Evolutionary conservation across 2,113 vertebrate species (phyloP), one percentile per base, ranked within the genome.

Genomic region (Percina caprodes): DNA sequence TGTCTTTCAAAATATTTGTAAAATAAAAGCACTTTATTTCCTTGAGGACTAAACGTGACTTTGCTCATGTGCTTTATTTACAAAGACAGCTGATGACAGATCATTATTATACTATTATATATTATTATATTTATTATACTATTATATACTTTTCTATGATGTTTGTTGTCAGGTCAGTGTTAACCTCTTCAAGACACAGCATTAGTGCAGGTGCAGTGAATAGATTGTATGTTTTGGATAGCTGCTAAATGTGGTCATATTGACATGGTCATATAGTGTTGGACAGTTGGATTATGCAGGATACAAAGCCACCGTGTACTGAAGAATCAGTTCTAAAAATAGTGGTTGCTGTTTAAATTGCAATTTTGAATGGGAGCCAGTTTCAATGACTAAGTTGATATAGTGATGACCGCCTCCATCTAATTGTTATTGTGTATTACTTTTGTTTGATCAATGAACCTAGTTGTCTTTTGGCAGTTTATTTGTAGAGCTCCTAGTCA

Each of bases 1-100:
- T 93, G 81, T 92, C 69, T 16, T 89, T 90, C 51, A 61, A 83
- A 86, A 86, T 68, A 68, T 91, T 89, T 90, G 73, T 92, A 89
- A 92, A 95, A 96, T 94, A 94, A 96, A 96, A 92, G 95, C 95
- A 95, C 95, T 96, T 96, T 96, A 95, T 95, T 94, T 93, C 84
- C 86, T 91, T 84, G 81, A 68, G 9, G 48, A 75, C 30, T 60
- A 13, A 69, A 56, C 2, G 6, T 62, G 67, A 58, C 48, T 42
- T 60, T 46, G 55, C 68, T 65, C 23, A 23, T 61, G 26, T 54
- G 45, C 0, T 62, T 72, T 46, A 46, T 52, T 72, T 26, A 52
- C 55, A 61, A n/a, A 52, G 58, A 52, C 7, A 4, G 24, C 19
- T 54, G 30, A 35, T 13, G 10, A 13, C 12, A 51, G 35, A n/a